phyloP scores from a whole-genome alignment of 2,888 invertebrate species.

The Heliconius ethilla region DNA sequence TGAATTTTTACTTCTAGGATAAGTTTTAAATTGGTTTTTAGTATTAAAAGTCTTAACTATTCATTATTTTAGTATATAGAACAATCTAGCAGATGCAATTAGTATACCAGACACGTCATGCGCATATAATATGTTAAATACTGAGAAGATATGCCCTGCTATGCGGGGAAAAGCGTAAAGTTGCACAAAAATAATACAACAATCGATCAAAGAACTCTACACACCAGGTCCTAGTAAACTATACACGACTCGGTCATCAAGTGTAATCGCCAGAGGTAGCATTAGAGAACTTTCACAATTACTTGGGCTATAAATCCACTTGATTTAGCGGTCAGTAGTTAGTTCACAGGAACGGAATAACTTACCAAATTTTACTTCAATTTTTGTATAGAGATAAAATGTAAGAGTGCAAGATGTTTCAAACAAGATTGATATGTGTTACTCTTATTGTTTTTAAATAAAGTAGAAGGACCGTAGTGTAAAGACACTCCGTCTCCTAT shows the following conservation, averaged over 20 bases:
- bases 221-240: not conserved
- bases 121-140: no score
- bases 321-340: slow-evolving; percentile 37
- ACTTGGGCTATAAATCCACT: slow-evolving; percentile 37
- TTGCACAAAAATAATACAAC: not conserved
- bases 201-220: not conserved
- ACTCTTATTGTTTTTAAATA: no score
- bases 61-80: not conserved
- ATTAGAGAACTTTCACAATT: slow-evolving; percentile 43
- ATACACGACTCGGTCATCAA: slow-evolving; percentile 30
- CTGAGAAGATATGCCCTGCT: no score
- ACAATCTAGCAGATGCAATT: not conserved
- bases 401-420: not conserved
- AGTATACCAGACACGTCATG: no score
- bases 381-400: not conserved
- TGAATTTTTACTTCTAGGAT: not conserved
- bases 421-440: no score
- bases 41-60: not conserved
- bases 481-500: no score
- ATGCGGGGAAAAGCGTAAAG: not conserved
- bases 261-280: slow-evolving; percentile 39
- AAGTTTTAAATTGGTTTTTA: not conserved
- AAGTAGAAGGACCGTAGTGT: no score
- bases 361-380: slow-evolving; percentile 3
- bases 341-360: not conserved